phyloP scores from a whole-genome alignment of 2,888 invertebrate genomes.

The Callyntrura guangdongensis region DNA sequence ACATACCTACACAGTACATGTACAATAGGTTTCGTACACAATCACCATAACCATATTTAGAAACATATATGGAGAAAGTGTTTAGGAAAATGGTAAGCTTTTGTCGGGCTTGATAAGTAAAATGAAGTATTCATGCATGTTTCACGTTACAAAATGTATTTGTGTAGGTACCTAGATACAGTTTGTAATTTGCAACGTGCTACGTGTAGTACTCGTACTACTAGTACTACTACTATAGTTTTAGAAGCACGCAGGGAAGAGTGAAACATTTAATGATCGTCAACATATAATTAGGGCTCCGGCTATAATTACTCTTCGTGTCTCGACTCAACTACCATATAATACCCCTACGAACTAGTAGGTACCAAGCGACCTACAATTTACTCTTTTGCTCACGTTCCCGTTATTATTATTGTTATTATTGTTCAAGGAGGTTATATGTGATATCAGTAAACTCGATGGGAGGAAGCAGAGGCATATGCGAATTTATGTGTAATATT shows the following conservation, averaged over 20 bases:
- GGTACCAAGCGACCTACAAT: slow-evolving; percentile 25
- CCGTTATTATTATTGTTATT: no score
- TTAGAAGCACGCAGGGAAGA: slow-evolving; percentile 38
- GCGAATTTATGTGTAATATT: slow-evolving; percentile 67
- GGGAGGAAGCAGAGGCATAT: slow-evolving; percentile 21
- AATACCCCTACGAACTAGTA: no score
- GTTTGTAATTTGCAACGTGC: slow-evolving; percentile 12
- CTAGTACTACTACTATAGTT: no score
- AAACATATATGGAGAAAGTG: slow-evolving; percentile 31
- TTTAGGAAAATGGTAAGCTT: neutral
- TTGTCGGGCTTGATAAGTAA: neutral
- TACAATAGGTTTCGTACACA: no score
- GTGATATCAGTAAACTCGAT: slow-evolving; percentile 34
- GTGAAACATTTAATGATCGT: slow-evolving; percentile 74
- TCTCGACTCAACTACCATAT: slow-evolving; percentile 32
- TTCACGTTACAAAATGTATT: no score
- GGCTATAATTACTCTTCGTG: slow-evolving; percentile 76
- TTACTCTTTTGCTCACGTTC: slow-evolving; percentile 59
- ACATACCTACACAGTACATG: neutral
- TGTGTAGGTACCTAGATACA: no score
- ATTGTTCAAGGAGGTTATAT: slow-evolving; percentile 28
- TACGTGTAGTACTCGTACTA: no score
- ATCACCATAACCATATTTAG: no score
- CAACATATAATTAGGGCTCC: slow-evolving; percentile 74
- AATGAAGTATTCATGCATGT: no score